Conservation (phyloP, 1,140 invertebrate species). For the Zaprionus davidi region DNA sequence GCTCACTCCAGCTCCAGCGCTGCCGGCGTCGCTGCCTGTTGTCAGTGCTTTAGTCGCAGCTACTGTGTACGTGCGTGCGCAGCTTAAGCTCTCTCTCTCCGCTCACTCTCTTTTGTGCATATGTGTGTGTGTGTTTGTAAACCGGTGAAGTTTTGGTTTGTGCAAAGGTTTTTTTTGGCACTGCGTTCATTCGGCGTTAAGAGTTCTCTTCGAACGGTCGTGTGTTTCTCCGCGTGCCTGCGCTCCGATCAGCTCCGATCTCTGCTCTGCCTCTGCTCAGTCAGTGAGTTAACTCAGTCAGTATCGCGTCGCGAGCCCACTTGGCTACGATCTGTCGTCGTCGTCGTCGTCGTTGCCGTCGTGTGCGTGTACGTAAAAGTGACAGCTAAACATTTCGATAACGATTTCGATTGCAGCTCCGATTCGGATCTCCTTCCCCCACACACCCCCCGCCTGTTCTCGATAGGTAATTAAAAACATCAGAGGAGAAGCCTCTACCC, state of each 20-base stretch:
- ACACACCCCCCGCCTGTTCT: constrained; percentile 18
- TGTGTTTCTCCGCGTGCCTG: constrained; percentile 42
- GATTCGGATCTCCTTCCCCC: constrained; percentile 1
- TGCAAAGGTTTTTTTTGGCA: constrained; percentile 40
- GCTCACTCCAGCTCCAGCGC: constrained; percentile 33
- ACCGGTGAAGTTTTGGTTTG: constrained; percentile 45
- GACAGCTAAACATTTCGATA: constrained; percentile 1
- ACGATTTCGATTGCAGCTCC: constrained; percentile 5
- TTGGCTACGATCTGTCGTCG: not conserved
- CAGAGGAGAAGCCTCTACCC: not conserved
- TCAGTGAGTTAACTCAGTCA: constrained; percentile 11
- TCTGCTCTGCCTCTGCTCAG: constrained; percentile 29
- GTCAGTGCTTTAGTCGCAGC: not conserved
- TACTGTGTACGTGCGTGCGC: constrained; percentile 15
- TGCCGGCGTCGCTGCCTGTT: not conserved
- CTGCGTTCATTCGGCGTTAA: constrained; percentile 60
- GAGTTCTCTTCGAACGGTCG: constrained; percentile 71
- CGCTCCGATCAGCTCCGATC: constrained; percentile 34
- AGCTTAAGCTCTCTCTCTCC: constrained; percentile 16
- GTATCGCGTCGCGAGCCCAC: constrained; percentile 16
- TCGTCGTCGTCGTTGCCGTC: not conserved
- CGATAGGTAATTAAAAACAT: constrained; percentile 46
- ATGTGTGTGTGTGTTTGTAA: constrained; percentile 31
- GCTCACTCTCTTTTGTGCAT: not conserved
- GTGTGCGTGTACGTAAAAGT: not conserved